Percentiles rank a stretch among this genome's conserved stretches.
These are phyloP conservation scores for Myripristis murdjan DNA, from an alignment of 2,797 vertebrate species.

Conservation along the genomic window DNA sequence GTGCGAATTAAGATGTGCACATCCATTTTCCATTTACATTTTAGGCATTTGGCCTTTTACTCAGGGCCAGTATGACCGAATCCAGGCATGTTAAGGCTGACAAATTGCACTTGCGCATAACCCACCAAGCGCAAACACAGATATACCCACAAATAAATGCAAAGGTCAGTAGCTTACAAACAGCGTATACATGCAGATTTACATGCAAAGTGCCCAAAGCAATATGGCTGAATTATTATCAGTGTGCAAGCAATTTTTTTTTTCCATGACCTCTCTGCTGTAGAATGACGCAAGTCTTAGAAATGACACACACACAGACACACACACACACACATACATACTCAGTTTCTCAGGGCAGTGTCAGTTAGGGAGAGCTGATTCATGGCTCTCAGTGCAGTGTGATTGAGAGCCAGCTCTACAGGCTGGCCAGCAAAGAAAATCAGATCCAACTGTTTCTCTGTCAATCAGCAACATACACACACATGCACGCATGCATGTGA, in stretches of 20 bases:
- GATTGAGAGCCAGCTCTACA: constrained; percentile 28
- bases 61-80: no score
- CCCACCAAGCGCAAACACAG: no score
- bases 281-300: constrained; percentile 38
- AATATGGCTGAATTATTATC: background rate
- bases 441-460: background rate
- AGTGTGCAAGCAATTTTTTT: background rate
- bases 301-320: constrained; percentile 15
- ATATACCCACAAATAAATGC: no score
- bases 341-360: background rate
- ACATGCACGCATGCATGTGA: constrained; percentile 1
- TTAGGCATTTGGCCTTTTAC: no score
- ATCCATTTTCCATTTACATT: no score
- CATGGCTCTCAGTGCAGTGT: background rate
- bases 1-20: no score
- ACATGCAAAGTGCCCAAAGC: fast-evolving
- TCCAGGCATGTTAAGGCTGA: no score
- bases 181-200: background rate
- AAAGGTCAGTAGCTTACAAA: no score
- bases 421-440: background rate
- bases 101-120: no score
- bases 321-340: background rate
- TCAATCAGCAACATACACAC: constrained; percentile 12
- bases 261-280: background rate
- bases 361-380: background rate